Percentiles rank a stretch among this genome's conserved stretches.
Conservation (phyloP, 2,113 vertebrate genomes). For the Galbula dea region DNA sequence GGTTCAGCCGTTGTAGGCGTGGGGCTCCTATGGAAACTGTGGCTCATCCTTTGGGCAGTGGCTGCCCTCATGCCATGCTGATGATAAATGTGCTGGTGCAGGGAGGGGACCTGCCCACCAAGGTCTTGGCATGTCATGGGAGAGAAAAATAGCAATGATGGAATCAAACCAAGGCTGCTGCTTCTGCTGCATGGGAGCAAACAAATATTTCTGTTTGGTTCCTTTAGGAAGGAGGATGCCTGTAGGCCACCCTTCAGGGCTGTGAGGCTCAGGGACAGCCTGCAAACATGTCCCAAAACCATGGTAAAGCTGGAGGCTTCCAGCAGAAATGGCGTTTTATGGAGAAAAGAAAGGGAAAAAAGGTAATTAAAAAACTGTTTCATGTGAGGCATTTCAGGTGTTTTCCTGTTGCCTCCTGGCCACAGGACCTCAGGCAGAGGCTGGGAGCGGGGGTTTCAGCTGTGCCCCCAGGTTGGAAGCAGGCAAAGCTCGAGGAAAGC, state of each 20-base stretch:
- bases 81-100: background rate
- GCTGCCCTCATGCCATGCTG: background rate
- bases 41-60: background rate
- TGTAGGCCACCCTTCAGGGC: background rate
- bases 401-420: background rate
- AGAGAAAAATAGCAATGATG: background rate
- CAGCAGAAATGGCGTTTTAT: background rate
- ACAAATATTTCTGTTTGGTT: background rate
- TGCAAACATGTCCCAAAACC: background rate
- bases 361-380: background rate
- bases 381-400: background rate
- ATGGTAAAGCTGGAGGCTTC: background rate
- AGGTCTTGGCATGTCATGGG: background rate
- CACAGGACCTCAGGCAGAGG: background rate
- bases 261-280: background rate
- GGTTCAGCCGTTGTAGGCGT: fast-evolving
- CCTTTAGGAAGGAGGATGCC: background rate
- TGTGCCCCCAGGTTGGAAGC: fast-evolving
- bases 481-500: background rate
- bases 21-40: background rate
- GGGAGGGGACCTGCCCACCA: background rate
- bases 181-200: background rate
- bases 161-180: background rate
- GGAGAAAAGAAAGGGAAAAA: background rate
- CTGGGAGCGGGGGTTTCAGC: background rate